Base-by-base conservation (phyloP, 2,113 vertebrate species). In the Thymallus thymallus region DNA sequence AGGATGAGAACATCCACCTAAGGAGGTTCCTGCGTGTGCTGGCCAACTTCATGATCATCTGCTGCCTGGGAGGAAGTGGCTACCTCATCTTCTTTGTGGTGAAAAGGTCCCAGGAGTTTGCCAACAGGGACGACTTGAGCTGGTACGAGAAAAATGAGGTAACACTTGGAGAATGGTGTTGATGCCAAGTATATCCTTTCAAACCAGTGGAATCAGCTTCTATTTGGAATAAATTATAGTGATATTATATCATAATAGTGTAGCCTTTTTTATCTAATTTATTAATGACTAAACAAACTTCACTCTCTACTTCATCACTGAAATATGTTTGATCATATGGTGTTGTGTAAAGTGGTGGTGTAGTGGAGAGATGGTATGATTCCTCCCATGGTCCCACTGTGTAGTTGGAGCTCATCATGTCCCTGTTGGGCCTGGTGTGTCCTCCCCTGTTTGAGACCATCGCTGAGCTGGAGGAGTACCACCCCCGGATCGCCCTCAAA, bases 141-240 rank as follows among this genome's bases (percentile, higher is more conserved):
- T 99, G 97, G 98, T 99, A 98, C 60, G 97, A 99, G 91, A 97
- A 98, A 90, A 99, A 99, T 26, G 98, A 99, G 96, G 98, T 99
- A 92, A 91, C 18, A 55, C 10, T 60, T 41, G n/a, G n/a, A 22
- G 20, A 60, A 22, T 2, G n/a, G 56, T 60, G 35, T 60, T 60
- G 56, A 51, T 51, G 48, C 16, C 14, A 51, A 18, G 48, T 51
- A 51, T 3, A 51, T 51, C 48, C 48, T 41, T 41, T 41, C 9
- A 51, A 51, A 51, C 16, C 48, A 51, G 18, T 51, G 48, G 48
- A 51, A 18, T 51, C 13, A 0, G 48, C 18, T 51, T 51, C 48
- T 51, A 51, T 4, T 18, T 16, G 48, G 48, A 51, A 16, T 51
- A 4, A 16, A 51, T 51, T 4, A 51, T 16, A 18, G 3, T 41